These are phyloP conservation scores for Sula dactylatra DNA, from an alignment of 2,113 vertebrate species.

Conservation along the genomic window DNA sequence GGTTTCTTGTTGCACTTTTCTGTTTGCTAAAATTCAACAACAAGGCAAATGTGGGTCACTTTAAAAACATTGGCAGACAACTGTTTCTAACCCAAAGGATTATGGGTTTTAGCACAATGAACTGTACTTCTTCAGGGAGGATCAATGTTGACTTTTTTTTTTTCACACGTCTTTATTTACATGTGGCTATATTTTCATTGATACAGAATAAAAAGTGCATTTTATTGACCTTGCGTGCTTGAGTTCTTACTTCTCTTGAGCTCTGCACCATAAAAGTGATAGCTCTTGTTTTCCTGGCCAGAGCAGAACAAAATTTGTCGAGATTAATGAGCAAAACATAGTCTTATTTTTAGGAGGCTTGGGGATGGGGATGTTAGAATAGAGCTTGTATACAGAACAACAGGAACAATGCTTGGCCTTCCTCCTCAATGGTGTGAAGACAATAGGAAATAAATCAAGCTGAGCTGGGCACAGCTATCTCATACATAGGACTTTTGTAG, in stretches of 20 bases:
- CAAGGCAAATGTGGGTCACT: slow-evolving; percentile 46
- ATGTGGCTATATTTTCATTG: slow-evolving; percentile 82
- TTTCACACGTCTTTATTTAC: slow-evolving; percentile 75
- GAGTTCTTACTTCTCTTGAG: background rate
- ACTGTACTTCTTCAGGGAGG: slow-evolving; percentile 79
- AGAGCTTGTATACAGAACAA: background rate
- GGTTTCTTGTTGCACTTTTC: slow-evolving; percentile 54
- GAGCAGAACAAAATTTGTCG: background rate
- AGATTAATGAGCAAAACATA: slow-evolving; percentile 13
- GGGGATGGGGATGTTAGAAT: background rate
- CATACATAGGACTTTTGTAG: background rate
- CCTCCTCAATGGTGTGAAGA: background rate
- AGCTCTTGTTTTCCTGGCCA: background rate
- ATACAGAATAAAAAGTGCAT: slow-evolving; percentile 80
- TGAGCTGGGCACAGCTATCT: background rate
- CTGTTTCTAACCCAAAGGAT: slow-evolving; percentile 73
- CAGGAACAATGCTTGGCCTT: background rate
- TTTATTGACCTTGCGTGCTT: slow-evolving; percentile 70
- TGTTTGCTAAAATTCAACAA: slow-evolving; percentile 48
- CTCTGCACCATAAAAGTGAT: background rate
- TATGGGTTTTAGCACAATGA: slow-evolving; percentile 81
- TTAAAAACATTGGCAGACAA: slow-evolving; percentile 72
- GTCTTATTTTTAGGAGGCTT: slow-evolving; percentile 6
- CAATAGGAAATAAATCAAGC: slow-evolving; percentile 4
- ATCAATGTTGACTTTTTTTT: slow-evolving; percentile 65